Base-by-base conservation (phyloP, 2,888 invertebrate genomes). In the Agriopis aurantiaria region DNA sequence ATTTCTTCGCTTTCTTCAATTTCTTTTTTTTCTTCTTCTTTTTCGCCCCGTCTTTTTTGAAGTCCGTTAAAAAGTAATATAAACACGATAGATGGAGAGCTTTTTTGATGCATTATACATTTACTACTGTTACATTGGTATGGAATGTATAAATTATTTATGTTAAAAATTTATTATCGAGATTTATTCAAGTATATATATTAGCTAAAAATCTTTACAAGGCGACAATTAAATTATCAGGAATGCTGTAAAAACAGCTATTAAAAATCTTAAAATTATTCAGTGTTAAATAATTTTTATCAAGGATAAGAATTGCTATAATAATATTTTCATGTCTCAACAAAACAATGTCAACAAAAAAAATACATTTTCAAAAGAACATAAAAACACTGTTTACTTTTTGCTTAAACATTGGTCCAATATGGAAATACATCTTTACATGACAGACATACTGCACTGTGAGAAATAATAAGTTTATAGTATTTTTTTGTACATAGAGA, bases 121-220 rank as follows among this genome's bases (percentile, higher is more conserved):
- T 48, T 51, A 41, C 41, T 61, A 61, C 11, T 43, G 48, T 48
- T 17, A 67, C 61, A 61, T 67, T 57, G 56, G 56, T 61, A 60
- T 61, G 60, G 61, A 69, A 61, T 65, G 65, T 65, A 33, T 33
- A 65, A 45, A 23, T 51, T 52, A 53, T 5, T n/a, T n/a, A n/a
- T n/a, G n/a, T n/a, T 53, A 11, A 53, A 14, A 56, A 43, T 56
- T 9, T 8, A 43, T 14, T 23, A 23, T 23, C 2, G 17, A 23
- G 17, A 33, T 12, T 53, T 33, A 17, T 51, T 51, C 7, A 17
- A 4, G 8, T 17, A 8, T 14, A 2, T 14, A 14, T 14, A 14
- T 7, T 8, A 49, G 7, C 14, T 49, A 5, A 49, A 10, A 46
- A 12, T 46, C 46, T 51, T 51, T 17, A 51, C 14, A 14, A 8